Base-by-base conservation (phyloP, 2,797 vertebrate species). In the Labroides dimidiatus region DNA sequence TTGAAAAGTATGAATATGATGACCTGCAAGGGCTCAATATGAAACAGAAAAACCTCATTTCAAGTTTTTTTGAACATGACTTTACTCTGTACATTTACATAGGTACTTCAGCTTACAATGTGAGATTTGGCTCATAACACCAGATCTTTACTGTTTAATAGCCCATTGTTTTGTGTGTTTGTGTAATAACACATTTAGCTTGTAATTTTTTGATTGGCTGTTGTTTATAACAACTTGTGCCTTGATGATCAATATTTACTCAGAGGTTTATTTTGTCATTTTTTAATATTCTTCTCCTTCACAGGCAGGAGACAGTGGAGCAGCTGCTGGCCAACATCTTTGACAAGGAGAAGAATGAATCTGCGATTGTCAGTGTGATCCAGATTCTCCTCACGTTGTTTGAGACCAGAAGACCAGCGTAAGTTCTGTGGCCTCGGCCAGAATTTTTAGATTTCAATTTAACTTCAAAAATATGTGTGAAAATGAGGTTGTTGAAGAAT, bases 311-410 rank as follows among this genome's bases (percentile, higher is more conserved):
- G 92, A 98, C 96, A 2, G 96, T 99, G 89, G 97, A 99, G 77
- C 96, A 99, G 86, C 93, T 99, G 70, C 93, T 99, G 53, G 94
- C 95, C 62, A 99, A 99, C 85, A 97, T 99, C 83, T 99, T 99
- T 72, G 96, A 98, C 86, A 96, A 96, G 87, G 97, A 99, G 87
- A 99, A 96, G 88, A 99, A 95, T 33, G 98, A 99, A 73, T 97
- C 98, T 8, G 96, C 98, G 17, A 98, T 99, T 51, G 98, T 99
- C 93, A 99, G 96, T 84, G 97, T 97, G 48, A 98, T 99, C 88
- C 98, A 99, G 93, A 98, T 99, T 78, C 91, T 99, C 1, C 91
- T 99, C 78, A 99, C 97, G 5, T 89, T 99, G 73, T 96, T 99
- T 80, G 98, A 99, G 94, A 99, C 97, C 0, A 95, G 97, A 60